phyloP scores from a whole-genome alignment of 2,113 vertebrate genomes.

The Myiagra hebetior region DNA sequence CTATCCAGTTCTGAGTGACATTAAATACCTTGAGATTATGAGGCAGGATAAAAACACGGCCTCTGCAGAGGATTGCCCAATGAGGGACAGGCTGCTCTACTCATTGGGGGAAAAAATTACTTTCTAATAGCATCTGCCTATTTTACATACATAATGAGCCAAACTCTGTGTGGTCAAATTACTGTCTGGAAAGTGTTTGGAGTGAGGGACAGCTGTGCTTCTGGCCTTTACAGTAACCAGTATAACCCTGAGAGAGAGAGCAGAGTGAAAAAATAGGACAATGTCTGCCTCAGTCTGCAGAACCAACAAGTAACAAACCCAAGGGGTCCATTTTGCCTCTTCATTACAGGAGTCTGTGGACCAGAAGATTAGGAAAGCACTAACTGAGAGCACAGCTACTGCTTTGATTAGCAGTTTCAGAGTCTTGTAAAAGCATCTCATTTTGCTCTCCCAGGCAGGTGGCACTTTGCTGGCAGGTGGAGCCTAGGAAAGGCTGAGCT shows the following conservation, averaged over 20 bases:
- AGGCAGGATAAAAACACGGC: not conserved
- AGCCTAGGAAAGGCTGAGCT: not conserved
- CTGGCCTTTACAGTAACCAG: not conserved
- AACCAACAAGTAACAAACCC: not conserved
- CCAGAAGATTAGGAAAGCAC: not conserved
- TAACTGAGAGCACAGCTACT: not conserved
- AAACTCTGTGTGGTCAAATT: not conserved
- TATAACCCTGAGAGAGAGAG: not conserved
- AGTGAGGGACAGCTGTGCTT: not conserved
- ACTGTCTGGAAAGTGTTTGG: not conserved
- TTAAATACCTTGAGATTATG: not conserved
- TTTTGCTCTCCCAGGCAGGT: not conserved
- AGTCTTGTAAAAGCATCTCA: not conserved
- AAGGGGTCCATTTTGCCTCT: not conserved
- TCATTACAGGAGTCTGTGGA: not conserved
- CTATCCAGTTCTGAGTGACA: not conserved
- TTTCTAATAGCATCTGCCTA: conserved; percentile 13
- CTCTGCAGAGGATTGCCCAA: conserved; percentile 8
- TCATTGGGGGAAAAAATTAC: not conserved
- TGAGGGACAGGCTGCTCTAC: not conserved
- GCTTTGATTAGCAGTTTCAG: not conserved
- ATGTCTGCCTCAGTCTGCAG: not conserved
- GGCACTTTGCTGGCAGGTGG: not conserved
- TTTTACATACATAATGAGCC: conserved; percentile 40
- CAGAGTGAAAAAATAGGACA: not conserved